Percentiles rank a stretch among this genome's conserved stretches.
Evolutionary conservation across 1,140 invertebrate genomes (phyloP).

Genomic region (Luehdorfia chinensis): DNA sequence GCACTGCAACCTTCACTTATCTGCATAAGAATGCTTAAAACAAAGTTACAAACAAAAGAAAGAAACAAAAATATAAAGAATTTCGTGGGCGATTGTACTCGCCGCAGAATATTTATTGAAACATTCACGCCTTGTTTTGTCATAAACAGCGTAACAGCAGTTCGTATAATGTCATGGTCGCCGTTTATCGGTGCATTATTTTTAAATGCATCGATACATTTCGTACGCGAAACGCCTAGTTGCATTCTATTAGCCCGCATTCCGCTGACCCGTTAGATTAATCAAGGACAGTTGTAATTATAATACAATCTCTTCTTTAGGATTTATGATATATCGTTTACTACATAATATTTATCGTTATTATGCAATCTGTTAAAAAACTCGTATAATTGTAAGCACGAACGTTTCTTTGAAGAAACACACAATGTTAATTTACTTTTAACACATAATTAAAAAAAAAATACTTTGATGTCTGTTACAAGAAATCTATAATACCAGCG

Average conservation of each 20-base stretch:
- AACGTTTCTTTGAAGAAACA: neutral
- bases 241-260: conserved; percentile 16
- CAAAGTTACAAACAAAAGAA: too few species aligned
- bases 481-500: too few species aligned
- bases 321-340: conserved; percentile 8
- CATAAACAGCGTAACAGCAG: conserved; percentile 35
- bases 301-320: conserved; percentile 9
- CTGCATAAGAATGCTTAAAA: too few species aligned
- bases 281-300: conserved; percentile 1
- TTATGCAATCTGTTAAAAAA: neutral
- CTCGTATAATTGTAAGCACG: neutral
- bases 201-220: conserved; percentile 12
- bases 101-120: conserved; percentile 27
- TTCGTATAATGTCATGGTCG: conserved; percentile 34
- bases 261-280: conserved; percentile 13
- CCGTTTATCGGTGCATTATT: conserved; percentile 12
- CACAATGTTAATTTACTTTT: too few species aligned
- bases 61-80: too few species aligned
- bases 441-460: too few species aligned
- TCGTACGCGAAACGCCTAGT: conserved; percentile 15
- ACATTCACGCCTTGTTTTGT: conserved; percentile 35
- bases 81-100: conserved; percentile 22
- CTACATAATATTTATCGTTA: neutral
- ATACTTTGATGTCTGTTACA: too few species aligned
- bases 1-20: too few species aligned